phyloP scores from a whole-genome alignment of 2,888 invertebrate species.

The Esperia sulphurella region DNA sequence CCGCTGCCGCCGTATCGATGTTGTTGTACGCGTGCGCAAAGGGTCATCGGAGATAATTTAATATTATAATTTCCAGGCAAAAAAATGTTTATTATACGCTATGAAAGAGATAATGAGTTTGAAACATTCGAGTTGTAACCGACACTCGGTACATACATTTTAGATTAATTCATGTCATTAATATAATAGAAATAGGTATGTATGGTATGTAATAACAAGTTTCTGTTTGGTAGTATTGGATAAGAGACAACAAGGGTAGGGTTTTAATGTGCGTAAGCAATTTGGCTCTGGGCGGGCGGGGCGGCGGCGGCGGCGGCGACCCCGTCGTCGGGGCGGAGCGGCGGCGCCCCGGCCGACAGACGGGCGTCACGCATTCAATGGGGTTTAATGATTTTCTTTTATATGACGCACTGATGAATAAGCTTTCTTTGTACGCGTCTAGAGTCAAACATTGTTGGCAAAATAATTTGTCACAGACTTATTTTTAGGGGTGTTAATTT shows the following conservation, averaged over 20 bases:
- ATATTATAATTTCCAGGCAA: not conserved
- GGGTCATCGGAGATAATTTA: conserved; percentile 4
- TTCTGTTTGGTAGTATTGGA: not conserved
- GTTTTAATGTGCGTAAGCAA: conserved; percentile 7
- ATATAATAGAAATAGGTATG: not conserved
- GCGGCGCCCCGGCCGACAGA: not conserved
- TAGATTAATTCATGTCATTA: not conserved
- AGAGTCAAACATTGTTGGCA: too few relatives aligned
- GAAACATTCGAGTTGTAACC: not conserved
- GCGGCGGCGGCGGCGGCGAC: not conserved
- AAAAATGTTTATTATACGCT: conserved; percentile 1
- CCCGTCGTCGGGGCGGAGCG: not conserved
- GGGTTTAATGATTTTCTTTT: conserved; percentile 4
- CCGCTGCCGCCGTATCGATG: conserved; percentile 9
- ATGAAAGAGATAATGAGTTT: not conserved
- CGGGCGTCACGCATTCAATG: conserved; percentile 5
- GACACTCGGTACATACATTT: not conserved
- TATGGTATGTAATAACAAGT: not conserved
- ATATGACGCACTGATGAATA: not conserved
- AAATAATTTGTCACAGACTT: too few relatives aligned
- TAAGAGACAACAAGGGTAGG: conserved; percentile 4
- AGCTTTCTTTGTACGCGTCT: not conserved
- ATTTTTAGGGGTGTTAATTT: too few relatives aligned
- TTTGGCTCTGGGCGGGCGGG: conserved; percentile 5
- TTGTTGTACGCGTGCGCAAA: conserved; percentile 8